A percentile compares a stretch with the other conserved stretches of the same genome.
Conservation (phyloP, 2,888 invertebrate species). For the Malthinus flaveolus region DNA sequence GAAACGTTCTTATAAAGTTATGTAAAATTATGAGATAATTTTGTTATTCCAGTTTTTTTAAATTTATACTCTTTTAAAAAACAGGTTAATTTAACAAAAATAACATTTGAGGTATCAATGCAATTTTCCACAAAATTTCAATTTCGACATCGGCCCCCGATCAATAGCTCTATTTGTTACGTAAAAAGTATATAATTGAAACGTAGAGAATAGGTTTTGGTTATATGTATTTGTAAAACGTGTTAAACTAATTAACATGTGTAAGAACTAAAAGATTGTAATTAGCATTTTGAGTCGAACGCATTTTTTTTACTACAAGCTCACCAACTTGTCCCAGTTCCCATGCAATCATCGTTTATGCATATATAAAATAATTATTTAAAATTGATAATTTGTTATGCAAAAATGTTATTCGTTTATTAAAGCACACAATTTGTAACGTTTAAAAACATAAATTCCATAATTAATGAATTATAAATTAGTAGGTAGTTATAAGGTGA, state of each 20-base stretch:
- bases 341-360: conserved; percentile 7
- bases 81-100: not conserved
- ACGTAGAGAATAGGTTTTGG: not conserved
- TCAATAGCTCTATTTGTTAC: not conserved
- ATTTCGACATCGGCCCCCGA: not conserved
- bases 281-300: conserved; percentile 15
- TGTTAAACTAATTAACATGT: conserved; percentile 13
- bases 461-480: too few species aligned
- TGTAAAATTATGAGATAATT: too few species aligned
- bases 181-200: too few species aligned
- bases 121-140: conserved; percentile 12
- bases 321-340: conserved; percentile 16
- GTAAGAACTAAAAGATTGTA: conserved; percentile 6
- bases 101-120: not conserved
- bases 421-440: too few species aligned
- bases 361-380: not conserved
- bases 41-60: too few species aligned
- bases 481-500: too few species aligned
- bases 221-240: not conserved
- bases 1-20: too few species aligned
- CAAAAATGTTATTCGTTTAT: not conserved
- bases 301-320: conserved; percentile 3
- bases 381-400: conserved; percentile 1
- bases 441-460: too few species aligned
- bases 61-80: not conserved